Evolutionary conservation across 2,113 vertebrate genomes (phyloP).

Genomic region (Oreotrochilus melanogaster): DNA sequence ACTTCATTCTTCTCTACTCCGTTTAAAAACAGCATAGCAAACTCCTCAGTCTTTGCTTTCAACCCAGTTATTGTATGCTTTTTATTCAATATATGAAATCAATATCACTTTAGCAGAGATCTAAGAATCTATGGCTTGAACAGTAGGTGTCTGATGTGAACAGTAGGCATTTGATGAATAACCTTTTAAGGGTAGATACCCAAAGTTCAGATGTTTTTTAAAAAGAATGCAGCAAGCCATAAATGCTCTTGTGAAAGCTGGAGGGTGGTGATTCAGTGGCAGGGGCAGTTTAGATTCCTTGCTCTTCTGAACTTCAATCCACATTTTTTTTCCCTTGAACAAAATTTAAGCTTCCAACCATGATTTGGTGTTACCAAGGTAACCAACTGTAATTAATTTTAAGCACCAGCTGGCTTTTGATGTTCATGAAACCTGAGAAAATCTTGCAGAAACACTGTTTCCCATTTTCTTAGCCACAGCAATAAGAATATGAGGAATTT

Average conservation of each 20-base stretch:
- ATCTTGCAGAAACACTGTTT: constrained; percentile 16
- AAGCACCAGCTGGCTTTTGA: constrained; percentile 69
- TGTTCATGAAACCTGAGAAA: constrained; percentile 61
- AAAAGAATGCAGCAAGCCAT: background rate
- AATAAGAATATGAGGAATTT: background rate
- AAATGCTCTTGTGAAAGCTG: background rate
- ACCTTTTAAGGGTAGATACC: constrained; percentile 37
- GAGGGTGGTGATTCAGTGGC: background rate
- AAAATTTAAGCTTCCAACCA: constrained; percentile 52
- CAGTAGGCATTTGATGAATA: constrained; percentile 61
- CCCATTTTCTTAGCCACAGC: background rate
- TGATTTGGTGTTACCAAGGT: constrained; percentile 67
- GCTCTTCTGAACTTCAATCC: background rate
- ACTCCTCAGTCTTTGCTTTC: constrained; percentile 5
- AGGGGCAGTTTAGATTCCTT: background rate
- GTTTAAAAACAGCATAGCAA: constrained; percentile 32
- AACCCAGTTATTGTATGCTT: constrained; percentile 3
- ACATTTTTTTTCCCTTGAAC: constrained; percentile 1
- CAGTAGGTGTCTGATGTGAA: constrained; percentile 61
- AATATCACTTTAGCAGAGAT: constrained; percentile 66
- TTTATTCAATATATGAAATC: constrained; percentile 72
- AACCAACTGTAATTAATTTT: constrained; percentile 76
- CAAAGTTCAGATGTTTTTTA: constrained; percentile 51
- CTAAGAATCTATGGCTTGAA: constrained; percentile 55
- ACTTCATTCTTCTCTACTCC: background rate